phyloP scores from a whole-genome alignment of 2,888 invertebrate species.

The Rhodophaea formosa region DNA sequence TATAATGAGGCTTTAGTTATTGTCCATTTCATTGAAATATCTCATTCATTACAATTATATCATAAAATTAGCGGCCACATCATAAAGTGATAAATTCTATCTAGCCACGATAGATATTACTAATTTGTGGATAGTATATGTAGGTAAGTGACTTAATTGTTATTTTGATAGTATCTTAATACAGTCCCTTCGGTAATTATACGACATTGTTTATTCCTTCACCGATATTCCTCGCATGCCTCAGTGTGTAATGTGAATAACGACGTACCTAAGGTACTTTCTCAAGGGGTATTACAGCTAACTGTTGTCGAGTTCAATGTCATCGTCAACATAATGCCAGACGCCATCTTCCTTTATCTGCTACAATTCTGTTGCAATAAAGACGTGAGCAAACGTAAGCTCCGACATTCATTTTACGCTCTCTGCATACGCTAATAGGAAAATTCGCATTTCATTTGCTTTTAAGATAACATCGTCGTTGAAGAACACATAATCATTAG shows the following conservation, averaged over 20 bases:
- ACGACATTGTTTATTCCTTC: too few relatives aligned
- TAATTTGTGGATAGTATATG: too few relatives aligned
- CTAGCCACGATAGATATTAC: too few relatives aligned
- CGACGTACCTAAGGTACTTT: conserved; percentile 40
- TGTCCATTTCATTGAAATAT: too few relatives aligned
- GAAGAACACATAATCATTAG: conserved; percentile 51
- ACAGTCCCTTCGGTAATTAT: too few relatives aligned
- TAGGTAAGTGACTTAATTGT: too few relatives aligned
- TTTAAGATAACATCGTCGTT: conserved; percentile 46
- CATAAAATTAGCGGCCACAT: too few relatives aligned
- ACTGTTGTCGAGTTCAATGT: conserved; percentile 42
- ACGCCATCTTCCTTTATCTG: conserved; percentile 19
- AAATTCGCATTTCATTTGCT: conserved; percentile 64
- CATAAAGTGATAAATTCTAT: too few relatives aligned
- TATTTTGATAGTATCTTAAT: too few relatives aligned
- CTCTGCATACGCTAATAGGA: conserved; percentile 56
- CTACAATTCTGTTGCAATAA: conserved; percentile 10
- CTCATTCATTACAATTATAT: too few relatives aligned
- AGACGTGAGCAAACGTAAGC: conserved; percentile 30
- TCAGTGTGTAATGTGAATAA: conserved; percentile 47
- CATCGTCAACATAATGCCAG: conserved; percentile 23
- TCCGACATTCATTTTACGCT: conserved; percentile 44
- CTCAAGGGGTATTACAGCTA: conserved; percentile 53
- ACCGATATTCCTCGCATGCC: conserved; percentile 43
- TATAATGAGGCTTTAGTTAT: too few relatives aligned